These are phyloP conservation scores for Torymus auratus DNA, from an alignment of 2,888 invertebrate genomes.

Conservation along the genomic window DNA sequence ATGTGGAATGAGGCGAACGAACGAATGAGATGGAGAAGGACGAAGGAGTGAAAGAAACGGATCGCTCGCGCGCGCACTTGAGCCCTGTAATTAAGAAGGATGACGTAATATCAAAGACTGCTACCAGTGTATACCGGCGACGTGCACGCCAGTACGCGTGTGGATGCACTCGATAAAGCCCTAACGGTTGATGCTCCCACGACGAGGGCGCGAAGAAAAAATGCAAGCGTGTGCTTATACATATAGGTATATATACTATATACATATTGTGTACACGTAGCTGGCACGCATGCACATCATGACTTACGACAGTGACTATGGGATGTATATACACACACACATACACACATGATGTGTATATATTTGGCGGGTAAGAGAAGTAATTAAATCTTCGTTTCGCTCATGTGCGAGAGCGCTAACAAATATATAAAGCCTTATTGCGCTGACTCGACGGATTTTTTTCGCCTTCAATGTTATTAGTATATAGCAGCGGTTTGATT, in stretches of 20 bases:
- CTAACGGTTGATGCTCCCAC: slow-evolving; percentile 42
- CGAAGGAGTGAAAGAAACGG: slow-evolving; percentile 18
- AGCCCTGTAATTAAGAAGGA: slow-evolving; percentile 50
- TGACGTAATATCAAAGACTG: slow-evolving; percentile 51
- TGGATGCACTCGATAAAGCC: slow-evolving; percentile 50
- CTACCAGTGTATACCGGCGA: not conserved
- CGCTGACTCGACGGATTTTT: slow-evolving; percentile 38
- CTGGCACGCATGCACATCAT: slow-evolving; percentile 10
- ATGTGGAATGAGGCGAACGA: not conserved
- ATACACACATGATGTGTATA: not conserved
- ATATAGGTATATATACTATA: no score
- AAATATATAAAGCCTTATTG: not conserved
- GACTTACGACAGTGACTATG: slow-evolving; percentile 49
- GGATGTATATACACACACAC: no score
- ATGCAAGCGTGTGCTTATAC: not conserved
- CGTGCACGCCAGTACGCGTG: slow-evolving; percentile 5
- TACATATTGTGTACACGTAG: no score
- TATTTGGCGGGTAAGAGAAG: slow-evolving; percentile 16
- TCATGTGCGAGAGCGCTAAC: slow-evolving; percentile 17
- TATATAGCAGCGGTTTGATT: slow-evolving; percentile 6
- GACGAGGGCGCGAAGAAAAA: slow-evolving; percentile 19
- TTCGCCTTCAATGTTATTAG: slow-evolving; percentile 27
- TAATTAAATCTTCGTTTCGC: slow-evolving; percentile 51
- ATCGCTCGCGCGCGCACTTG: slow-evolving; percentile 10
- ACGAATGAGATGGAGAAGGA: not conserved